Conservation (phyloP, 35 echinoderm and acorn worm genomes). For the Heliocidaris tuberculata region DNA sequence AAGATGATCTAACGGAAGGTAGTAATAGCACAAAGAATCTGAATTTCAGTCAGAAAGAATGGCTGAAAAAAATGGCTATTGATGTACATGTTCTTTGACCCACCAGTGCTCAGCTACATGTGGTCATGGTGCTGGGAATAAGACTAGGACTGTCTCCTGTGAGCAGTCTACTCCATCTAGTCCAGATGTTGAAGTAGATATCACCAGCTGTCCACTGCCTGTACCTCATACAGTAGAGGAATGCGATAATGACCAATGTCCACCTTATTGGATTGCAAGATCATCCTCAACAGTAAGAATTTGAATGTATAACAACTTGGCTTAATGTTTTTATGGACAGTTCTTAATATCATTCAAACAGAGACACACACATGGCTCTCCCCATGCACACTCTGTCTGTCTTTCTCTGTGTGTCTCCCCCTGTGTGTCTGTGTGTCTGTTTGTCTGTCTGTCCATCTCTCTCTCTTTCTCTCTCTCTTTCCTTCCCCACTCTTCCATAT, state of each 20-base stretch:
- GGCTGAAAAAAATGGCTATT: background rate
- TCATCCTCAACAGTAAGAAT: background rate
- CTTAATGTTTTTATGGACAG: background rate
- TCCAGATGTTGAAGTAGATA: background rate
- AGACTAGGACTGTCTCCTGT: constrained; percentile 14
- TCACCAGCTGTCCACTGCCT: constrained; percentile 14
- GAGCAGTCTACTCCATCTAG: background rate
- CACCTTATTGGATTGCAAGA: background rate
- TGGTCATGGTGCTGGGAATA: constrained; percentile 25
- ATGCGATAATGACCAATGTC: constrained; percentile 23
- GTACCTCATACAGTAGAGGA: constrained; percentile 30
- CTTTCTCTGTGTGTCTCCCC: background rate
- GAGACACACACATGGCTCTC: background rate
- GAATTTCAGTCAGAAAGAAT: background rate
- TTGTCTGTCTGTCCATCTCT: background rate
- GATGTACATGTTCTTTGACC: background rate
- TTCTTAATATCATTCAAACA: background rate
- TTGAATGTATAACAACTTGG: background rate
- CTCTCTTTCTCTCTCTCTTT: background rate
- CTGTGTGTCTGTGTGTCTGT: background rate
- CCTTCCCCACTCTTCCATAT: background rate
- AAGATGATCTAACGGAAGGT: background rate
- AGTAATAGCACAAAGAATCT: background rate
- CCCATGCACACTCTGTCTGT: background rate
- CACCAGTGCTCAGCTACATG: constrained; percentile 5